phyloP scores from a whole-genome alignment of 2,888 invertebrate genomes.

The Phrixothrix hirtus region DNA sequence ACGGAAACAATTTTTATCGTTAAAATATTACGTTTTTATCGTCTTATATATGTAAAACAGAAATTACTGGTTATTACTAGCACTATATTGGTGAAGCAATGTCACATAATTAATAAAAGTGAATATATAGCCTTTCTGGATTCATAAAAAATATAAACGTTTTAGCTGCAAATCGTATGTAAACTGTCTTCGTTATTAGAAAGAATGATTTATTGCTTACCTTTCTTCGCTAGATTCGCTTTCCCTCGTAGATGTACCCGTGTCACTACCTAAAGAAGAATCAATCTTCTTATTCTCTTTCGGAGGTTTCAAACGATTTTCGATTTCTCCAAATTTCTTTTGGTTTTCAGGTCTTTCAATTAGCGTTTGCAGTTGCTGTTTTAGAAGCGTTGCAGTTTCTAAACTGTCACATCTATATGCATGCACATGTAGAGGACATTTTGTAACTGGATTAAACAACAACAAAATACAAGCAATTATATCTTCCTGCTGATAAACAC shows the following conservation, averaged over 20 bases:
- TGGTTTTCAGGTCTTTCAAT: slow-evolving; percentile 83
- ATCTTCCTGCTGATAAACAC: slow-evolving; percentile 87
- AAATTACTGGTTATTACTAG: too few relatives aligned
- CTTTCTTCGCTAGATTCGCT: slow-evolving; percentile 73
- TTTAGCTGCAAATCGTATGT: too few relatives aligned
- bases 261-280: slow-evolving; percentile 76
- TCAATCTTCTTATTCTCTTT: slow-evolving; percentile 70
- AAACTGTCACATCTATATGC: slow-evolving; percentile 93
- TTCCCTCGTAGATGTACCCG: slow-evolving; percentile 69
- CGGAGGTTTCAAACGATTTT: slow-evolving; percentile 61
- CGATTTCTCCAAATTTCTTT: slow-evolving; percentile 82
- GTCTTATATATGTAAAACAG: too few relatives aligned
- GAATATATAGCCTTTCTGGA: too few relatives aligned
- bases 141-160: too few relatives aligned
- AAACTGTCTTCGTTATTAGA: neutral
- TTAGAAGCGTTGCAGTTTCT: slow-evolving; percentile 87
- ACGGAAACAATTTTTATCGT: too few relatives aligned
- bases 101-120: too few relatives aligned
- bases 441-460: slow-evolving; percentile 91
- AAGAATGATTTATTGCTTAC: slow-evolving; percentile 39
- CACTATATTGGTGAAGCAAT: too few relatives aligned
- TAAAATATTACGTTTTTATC: too few relatives aligned
- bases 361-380: slow-evolving; percentile 80
- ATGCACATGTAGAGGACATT: slow-evolving; percentile 94
- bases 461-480: slow-evolving; percentile 92